phyloP scores from a whole-genome alignment of 2,888 invertebrate genomes.

The Coecobrya sp. region DNA sequence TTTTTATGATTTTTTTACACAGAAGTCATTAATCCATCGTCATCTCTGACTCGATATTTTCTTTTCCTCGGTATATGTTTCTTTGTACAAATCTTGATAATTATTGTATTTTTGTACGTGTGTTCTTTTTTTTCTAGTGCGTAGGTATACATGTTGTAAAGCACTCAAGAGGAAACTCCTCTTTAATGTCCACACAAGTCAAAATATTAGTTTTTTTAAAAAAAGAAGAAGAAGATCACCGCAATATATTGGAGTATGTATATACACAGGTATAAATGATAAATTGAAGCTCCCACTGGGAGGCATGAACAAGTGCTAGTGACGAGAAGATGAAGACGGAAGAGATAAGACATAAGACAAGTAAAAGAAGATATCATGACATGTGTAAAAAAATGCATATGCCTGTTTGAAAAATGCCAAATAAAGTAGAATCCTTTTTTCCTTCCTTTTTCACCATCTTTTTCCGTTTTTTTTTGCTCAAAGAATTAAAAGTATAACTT shows the following conservation, averaged over 20 bases:
- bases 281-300: conserved; percentile 1
- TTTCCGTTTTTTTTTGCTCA: too few relatives aligned
- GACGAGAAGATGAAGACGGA: conserved; percentile 49
- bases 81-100: conserved; percentile 28
- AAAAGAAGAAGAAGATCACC: background rate
- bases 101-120: conserved; percentile 9
- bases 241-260: background rate
- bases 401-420: conserved; percentile 4
- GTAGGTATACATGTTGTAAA: conserved; percentile 48
- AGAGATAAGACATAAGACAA: conserved; percentile 39
- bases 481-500: background rate
- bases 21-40: conserved; percentile 57
- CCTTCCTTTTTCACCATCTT: too few relatives aligned
- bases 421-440: background rate
- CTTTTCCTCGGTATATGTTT: background rate
- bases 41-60: conserved; percentile 5
- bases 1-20: conserved; percentile 7
- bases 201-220: conserved; percentile 55
- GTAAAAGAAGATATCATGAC: conserved; percentile 33
- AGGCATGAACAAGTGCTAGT: conserved; percentile 52
- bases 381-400: conserved; percentile 28
- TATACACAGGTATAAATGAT: too few relatives aligned
- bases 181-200: conserved; percentile 58
- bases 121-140: conserved; percentile 4
- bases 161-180: conserved; percentile 40